phyloP scores from a whole-genome alignment of 2,888 invertebrate genomes.

The Lycocerus yunnanus region DNA sequence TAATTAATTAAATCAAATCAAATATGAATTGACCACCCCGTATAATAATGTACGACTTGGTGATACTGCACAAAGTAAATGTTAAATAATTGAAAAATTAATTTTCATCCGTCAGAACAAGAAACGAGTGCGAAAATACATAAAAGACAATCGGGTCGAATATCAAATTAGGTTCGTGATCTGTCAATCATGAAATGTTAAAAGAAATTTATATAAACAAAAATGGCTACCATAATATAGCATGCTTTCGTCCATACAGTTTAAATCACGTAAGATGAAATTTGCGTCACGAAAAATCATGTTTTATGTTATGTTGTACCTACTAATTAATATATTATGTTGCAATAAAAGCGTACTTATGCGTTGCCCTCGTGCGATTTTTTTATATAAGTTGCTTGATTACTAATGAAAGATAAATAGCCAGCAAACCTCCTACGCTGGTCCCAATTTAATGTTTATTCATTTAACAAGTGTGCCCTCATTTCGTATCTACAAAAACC shows the following conservation, averaged over 20 bases:
- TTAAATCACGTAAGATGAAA: not conserved
- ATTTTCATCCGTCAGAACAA: slow-evolving; percentile 26
- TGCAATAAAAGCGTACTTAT: too few relatives aligned
- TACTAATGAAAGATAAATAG: too few relatives aligned
- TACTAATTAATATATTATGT: too few relatives aligned
- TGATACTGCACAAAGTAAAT: not conserved
- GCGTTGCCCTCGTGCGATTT: too few relatives aligned
- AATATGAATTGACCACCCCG: not conserved
- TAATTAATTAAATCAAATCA: not conserved
- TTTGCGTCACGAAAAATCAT: not conserved
- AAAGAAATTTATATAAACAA: not conserved
- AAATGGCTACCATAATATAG: not conserved
- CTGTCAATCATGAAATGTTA: slow-evolving; percentile 31
- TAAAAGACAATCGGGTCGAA: slow-evolving; percentile 41
- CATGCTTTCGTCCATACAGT: not conserved
- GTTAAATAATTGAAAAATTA: slow-evolving; percentile 15
- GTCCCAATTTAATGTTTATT: too few relatives aligned
- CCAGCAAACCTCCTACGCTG: too few relatives aligned
- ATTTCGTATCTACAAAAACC: too few relatives aligned
- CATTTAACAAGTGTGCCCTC: too few relatives aligned
- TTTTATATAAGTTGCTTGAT: too few relatives aligned
- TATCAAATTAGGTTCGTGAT: slow-evolving; percentile 39
- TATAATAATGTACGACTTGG: not conserved
- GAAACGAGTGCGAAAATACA: slow-evolving; percentile 17
- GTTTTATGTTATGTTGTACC: too few relatives aligned